Evolutionary conservation across 35 echinoderm and acorn worm genomes (phyloP), one percentile per base, ranked within the genome.

Genomic region (Ophiothrix spiculata): DNA sequence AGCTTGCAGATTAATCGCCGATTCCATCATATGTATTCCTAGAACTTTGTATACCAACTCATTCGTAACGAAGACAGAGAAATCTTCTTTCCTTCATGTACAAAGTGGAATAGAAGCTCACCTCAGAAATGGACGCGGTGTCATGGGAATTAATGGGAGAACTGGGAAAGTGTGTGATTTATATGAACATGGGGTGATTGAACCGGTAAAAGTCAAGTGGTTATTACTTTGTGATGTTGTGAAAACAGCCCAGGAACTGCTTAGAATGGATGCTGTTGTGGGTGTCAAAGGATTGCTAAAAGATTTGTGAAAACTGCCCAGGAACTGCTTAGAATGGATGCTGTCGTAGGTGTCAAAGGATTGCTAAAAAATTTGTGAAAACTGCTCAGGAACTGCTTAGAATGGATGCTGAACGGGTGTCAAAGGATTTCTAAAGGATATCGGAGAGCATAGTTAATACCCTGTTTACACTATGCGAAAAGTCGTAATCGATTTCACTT

Each of bases 281-380:
- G 81, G 81, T 19, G 37, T 84, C 1, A 84, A 64, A 84, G 54
- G n/a, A 64, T 37, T 42, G 41, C 16, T 31, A 21, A 42, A 40
- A 56, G 63, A n/a, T n/a, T 60, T 0, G 49, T 84, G 15, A 15
- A 69, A 84, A 84, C 54, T 4, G 81, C 63, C 2, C 42, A 63
- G 69, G 56, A 84, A 33, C 34, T 84, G 8, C 81, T 84, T 11
- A 84, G 54, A 36, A 84, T 84, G 32, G 81, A 84, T 60, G 39
- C 35, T 0, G 63, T 84, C 69, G 16, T 84, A 36, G 81, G 81
- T 19, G 37, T 84, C 1, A 84, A 64, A 84, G 54, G n/a, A 64
- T 37, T 42, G 41, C 16, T 31, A 21, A 42, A 40, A 56, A 42
- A n/a, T n/a, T n/a, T n/a, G n/a, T n/a, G n/a, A n/a, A n/a, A n/a